These are phyloP conservation scores for Poeciliopsis turrubarensis DNA, from an alignment of 2,113 vertebrate species.

Conservation along the genomic window DNA sequence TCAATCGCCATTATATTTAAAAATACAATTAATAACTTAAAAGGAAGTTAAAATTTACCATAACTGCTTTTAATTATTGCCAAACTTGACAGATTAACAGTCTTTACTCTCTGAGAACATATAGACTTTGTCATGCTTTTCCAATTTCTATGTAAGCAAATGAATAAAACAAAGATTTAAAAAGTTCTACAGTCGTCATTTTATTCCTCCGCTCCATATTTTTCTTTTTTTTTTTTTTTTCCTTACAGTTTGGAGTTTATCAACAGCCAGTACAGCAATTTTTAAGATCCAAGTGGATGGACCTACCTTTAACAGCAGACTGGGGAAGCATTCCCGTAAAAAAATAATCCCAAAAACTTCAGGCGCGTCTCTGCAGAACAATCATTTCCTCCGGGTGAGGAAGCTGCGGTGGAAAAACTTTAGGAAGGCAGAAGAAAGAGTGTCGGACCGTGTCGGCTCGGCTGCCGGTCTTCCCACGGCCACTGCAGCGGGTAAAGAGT, in stretches of 20 bases:
- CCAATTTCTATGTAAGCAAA: neutral
- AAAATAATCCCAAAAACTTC: slow-evolving; percentile 21
- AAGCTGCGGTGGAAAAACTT: slow-evolving; percentile 11
- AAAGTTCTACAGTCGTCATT: neutral
- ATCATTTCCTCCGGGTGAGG: neutral
- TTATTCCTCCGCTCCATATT: neutral
- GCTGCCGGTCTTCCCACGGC: neutral
- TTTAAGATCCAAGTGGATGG: slow-evolving; percentile 14
- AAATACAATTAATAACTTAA: neutral
- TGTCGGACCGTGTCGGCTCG: neutral
- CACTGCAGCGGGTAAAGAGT: slow-evolving; percentile 11
- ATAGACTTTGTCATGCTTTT: neutral
- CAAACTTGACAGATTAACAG: neutral
- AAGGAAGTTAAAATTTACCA: neutral
- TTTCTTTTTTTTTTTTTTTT: neutral
- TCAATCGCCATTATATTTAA: neutral
- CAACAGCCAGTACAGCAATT: neutral
- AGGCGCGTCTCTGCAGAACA: slow-evolving; percentile 35
- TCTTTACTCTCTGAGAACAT: neutral
- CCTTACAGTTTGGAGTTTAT: neutral
- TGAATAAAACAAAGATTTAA: neutral
- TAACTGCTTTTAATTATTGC: neutral
- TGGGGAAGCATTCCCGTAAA: slow-evolving; percentile 69
- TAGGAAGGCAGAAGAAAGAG: neutral
- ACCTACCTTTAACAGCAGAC: slow-evolving; percentile 66